phyloP scores from a whole-genome alignment of 1,140 invertebrate species.

The Drosophila sulfurigaster region DNA sequence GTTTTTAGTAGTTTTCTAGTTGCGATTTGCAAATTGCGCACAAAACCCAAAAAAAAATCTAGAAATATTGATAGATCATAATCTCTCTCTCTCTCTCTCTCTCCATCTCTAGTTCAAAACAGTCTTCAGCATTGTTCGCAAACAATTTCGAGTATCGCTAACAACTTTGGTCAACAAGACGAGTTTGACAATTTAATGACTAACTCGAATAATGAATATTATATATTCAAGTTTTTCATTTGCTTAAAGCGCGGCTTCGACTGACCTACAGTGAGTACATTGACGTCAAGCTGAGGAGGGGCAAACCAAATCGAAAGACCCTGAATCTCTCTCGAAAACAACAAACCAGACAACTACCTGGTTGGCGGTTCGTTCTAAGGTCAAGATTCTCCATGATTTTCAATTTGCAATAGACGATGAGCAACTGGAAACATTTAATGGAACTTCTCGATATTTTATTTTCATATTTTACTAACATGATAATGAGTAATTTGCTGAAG shows the following conservation, averaged over 20 bases:
- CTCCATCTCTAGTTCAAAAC: neutral
- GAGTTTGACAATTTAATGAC: conserved; percentile 45
- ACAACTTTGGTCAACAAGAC: conserved; percentile 65
- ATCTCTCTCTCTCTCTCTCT: neutral
- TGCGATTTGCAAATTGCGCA: conserved; percentile 42
- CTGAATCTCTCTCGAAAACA: conserved; percentile 24
- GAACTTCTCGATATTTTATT: no score
- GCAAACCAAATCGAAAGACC: conserved; percentile 34
- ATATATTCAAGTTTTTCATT: conserved; percentile 13
- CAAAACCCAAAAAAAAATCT: conserved; percentile 1
- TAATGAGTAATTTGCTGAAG: no score
- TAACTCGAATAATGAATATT: conserved; percentile 43
- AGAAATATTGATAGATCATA: neutral
- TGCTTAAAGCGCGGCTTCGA: conserved; percentile 8
- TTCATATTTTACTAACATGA: no score
- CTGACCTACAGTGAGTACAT: conserved; percentile 75
- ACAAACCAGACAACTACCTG: conserved; percentile 16
- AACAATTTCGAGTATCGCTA: conserved; percentile 42
- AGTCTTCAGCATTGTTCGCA: conserved; percentile 50
- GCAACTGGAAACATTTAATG: neutral
- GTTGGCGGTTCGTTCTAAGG: neutral
- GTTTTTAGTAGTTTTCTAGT: conserved; percentile 24
- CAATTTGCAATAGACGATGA: neutral
- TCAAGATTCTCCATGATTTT: neutral
- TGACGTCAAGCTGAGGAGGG: conserved; percentile 42